Base-by-base conservation (phyloP, 2,797 vertebrate species). In the Malurus leucopterus region DNA sequence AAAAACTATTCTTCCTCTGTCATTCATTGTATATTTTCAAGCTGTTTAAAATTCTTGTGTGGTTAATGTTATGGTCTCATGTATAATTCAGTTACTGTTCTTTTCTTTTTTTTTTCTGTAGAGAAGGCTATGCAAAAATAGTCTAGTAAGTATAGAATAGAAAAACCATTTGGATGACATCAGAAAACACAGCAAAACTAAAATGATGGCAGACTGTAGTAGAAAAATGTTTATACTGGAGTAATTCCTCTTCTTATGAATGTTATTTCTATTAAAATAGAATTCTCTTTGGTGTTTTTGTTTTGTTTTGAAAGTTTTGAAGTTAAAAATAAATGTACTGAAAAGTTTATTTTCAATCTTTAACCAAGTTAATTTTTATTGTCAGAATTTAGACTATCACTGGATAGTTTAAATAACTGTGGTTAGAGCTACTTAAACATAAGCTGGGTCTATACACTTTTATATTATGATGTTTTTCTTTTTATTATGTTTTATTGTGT, bases 101-200 rank as follows among this genome's bases (percentile, higher is more conserved):
- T 80, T 67, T 34, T 34, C 34, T 34, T 72, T 23, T 26, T 44
- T 71, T 58, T 50, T 73, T 50, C 27, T 77, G 2, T 47, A 46
- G 22, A 73, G 43, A 50, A 51, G 34, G 74, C 36, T 59, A 68
- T 70, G n/a, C 32, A 86, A 70, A 84, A 80, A 71, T 82, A 46
- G 49, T 49, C 27, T 76, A 32, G 21, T 49, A 32, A 65, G 34
- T 71, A 34, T 13, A 74, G 54, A 88, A 17, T 22, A 91, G 38
- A 38, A 82, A 94, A 86, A 30, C 40, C 83, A 53, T 51, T 90
- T 89, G 55, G 78, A 84, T 95, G 43, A 79, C 55, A 91, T 65
- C 64, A 86, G 69, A 62, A 87, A 84, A 70, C 44, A 17, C 50
- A 77, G 55, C 63, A 76, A 81, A 89, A 91, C 19, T 55, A 59